Base-by-base conservation (phyloP, 2,888 invertebrate genomes). In the Drosophila paramelanica region DNA sequence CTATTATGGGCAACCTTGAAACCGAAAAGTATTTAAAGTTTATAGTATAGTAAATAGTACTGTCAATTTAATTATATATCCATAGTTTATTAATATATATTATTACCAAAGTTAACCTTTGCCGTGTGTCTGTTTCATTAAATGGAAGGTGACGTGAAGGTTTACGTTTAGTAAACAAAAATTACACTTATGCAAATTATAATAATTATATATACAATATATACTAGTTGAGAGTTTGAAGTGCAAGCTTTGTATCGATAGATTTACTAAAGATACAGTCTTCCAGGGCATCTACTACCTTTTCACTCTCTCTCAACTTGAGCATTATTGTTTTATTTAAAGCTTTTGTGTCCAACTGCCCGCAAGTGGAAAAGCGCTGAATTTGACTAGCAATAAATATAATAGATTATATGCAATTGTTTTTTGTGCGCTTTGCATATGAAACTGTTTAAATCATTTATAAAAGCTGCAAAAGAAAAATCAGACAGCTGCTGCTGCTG, bases 391-490 rank as follows among this genome's bases (percentile, higher is more conserved):
- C 56, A 66, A 76, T 58, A 52, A 59, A 60, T 65, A 50, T 38
- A 59, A 52, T 70, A 69, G 78, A 81, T 70, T 67, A 65, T 58
- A 67, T 75, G 61, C 33, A 39, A 66, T 51, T 51, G 61, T 58
- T 69, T 73, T 69, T 55, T 68, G 46, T 59, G 23, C 23, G 23
- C 23, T 23, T 23, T 23, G 45, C 49, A 7, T n/a, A 41, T 66
- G 14, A 70, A 73, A 74, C 67, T 85, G 69, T 71, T 79, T 80
- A 73, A 84, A 84, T 84, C 66, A 80, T 88, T 73, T 69, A 74
- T 71, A 65, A 70, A 59, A 68, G 60, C 61, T 68, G 62, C 62
- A 72, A 81, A 81, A 81, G 77, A 31, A 36, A 72, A 89, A 74
- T 75, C 73, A 58, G 79, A 81, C 85, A 81, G 62, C 69, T 79